Evolutionary conservation across 2,888 invertebrate genomes (phyloP).

Genomic region (Protophormia terraenovae): DNA sequence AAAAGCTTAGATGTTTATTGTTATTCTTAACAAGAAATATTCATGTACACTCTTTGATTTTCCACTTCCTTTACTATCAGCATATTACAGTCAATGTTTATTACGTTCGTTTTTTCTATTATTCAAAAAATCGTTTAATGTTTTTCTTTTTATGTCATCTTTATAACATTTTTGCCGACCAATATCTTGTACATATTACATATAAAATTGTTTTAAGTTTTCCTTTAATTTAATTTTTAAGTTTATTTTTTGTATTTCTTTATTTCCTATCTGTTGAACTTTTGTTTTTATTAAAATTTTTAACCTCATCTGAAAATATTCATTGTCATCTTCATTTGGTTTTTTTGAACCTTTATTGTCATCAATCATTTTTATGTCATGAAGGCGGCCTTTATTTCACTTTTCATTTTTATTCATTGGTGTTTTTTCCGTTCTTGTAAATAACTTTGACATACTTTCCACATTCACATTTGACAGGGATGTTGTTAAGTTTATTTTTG

Average conservation of each 20-base stretch:
- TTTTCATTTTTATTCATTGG: slow-evolving; percentile 24
- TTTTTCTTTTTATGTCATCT: neutral
- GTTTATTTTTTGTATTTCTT: neutral
- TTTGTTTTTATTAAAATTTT: slow-evolving; percentile 6
- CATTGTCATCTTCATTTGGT: slow-evolving; percentile 8
- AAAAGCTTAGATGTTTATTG: slow-evolving; percentile 45
- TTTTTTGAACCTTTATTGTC: slow-evolving; percentile 24
- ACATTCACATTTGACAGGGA: slow-evolving; percentile 24
- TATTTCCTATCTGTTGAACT: neutral
- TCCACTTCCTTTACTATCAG: neutral
- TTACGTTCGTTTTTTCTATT: slow-evolving; percentile 30
- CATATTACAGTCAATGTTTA: slow-evolving; percentile 31
- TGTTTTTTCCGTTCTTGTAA: slow-evolving; percentile 44
- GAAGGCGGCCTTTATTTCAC: slow-evolving; percentile 5
- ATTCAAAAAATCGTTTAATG: neutral
- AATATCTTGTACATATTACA: slow-evolving; percentile 54
- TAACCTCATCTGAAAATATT: neutral
- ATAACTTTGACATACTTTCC: slow-evolving; percentile 46
- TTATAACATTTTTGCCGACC: slow-evolving; percentile 33
- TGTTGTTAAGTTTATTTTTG: slow-evolving; percentile 10
- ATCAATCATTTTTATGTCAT: slow-evolving; percentile 20
- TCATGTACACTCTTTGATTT: slow-evolving; percentile 4
- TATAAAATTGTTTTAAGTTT: neutral
- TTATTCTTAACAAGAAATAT: slow-evolving; percentile 29
- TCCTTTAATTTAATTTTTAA: slow-evolving; percentile 20